A percentile compares a stretch with the other conserved stretches of the same genome.
phyloP scores from a whole-genome alignment of 2,113 vertebrate genomes.

The Phylloscopus trochiloides region DNA sequence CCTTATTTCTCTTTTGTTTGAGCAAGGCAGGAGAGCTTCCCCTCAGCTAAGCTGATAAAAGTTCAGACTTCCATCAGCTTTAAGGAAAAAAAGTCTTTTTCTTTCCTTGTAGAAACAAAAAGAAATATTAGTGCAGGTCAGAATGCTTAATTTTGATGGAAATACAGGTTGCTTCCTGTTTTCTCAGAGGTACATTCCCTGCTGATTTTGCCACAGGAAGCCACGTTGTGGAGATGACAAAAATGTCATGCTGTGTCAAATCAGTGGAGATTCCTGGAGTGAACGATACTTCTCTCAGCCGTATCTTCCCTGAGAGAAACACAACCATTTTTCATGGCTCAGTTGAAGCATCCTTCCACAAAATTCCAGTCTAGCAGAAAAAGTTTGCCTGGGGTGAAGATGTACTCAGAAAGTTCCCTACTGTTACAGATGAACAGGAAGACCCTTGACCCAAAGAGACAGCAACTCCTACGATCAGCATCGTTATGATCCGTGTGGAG shows the following conservation, averaged over 20 bases:
- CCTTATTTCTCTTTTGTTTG: not conserved
- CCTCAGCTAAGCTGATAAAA: not conserved
- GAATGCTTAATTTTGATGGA: not conserved
- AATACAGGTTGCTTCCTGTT: not conserved
- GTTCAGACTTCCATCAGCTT: not conserved
- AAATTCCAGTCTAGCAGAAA: conserved; percentile 21
- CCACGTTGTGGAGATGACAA: not conserved
- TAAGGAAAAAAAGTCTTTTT: not conserved
- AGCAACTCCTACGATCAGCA: not conserved
- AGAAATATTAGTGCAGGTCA: not conserved
- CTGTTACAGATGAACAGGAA: conserved; percentile 2
- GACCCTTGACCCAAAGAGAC: not conserved
- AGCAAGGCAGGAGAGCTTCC: not conserved
- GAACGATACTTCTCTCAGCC: not conserved
- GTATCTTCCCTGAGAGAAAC: not conserved
- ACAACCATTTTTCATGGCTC: conserved; percentile 7
- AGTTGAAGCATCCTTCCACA: conserved; percentile 7
- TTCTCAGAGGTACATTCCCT: not conserved
- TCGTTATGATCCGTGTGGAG: not conserved
- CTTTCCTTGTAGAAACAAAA: not conserved
- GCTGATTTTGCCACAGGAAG: conserved; percentile 37
- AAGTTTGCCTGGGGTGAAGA: conserved; percentile 19
- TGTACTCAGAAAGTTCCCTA: not conserved
- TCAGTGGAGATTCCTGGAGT: not conserved
- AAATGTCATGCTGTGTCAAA: conserved; percentile 10